Percentiles rank a stretch among this genome's conserved stretches.
Conservation (phyloP, 2,113 vertebrate genomes). For the Antigone vipio region DNA sequence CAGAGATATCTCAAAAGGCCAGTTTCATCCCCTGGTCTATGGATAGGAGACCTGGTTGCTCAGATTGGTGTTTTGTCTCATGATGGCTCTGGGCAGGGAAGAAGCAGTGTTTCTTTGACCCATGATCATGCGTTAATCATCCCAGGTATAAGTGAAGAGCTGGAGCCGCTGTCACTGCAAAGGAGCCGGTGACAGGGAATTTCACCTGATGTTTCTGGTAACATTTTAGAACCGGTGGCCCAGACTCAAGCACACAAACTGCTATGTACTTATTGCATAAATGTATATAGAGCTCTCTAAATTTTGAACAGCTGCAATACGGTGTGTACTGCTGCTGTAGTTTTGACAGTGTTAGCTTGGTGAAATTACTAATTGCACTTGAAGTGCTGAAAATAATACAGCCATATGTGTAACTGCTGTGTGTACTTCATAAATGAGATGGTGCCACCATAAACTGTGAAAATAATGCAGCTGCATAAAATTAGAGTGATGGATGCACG, state of each 20-base stretch:
- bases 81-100: neutral
- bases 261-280: neutral
- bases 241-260: neutral
- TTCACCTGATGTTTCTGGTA: neutral
- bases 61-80: neutral
- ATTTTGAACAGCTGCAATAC: conserved; percentile 1
- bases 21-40: neutral
- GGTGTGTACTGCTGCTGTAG: neutral
- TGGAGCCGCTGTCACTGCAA: neutral
- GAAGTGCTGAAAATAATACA: conserved; percentile 50
- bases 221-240: neutral
- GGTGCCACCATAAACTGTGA: conserved; percentile 51
- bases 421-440: conserved; percentile 56
- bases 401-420: conserved; percentile 61
- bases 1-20: neutral
- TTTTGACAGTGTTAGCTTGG: conserved; percentile 13
- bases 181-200: neutral
- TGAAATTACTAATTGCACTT: conserved; percentile 49
- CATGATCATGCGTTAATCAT: neutral
- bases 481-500: conserved; percentile 2
- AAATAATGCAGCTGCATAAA: conserved; percentile 47
- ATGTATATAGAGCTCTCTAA: neutral
- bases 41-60: neutral
- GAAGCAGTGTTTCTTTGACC: neutral
- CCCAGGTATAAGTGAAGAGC: neutral